phyloP scores from a whole-genome alignment of 2,797 vertebrate genomes.

The Aselliscus stoliczkanus region DNA sequence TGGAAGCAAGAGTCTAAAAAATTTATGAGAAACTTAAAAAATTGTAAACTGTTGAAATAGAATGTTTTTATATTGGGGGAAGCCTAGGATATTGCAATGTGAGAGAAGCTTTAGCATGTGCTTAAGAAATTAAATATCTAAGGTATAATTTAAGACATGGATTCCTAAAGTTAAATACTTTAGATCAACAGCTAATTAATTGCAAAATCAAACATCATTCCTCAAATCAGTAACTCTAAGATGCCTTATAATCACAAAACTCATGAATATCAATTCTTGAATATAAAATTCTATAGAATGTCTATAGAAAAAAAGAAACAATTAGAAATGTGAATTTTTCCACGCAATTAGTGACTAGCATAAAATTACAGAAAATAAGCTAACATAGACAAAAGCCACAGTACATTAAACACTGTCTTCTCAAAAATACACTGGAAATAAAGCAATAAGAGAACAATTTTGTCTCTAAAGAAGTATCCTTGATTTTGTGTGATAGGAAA shows the following conservation, averaged over 20 bases:
- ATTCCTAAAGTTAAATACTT: constrained; percentile 33
- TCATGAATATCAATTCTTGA: neutral
- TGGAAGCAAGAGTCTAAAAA: neutral
- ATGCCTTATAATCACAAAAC: constrained; percentile 13
- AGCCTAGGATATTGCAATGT: neutral
- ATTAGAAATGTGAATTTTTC: constrained; percentile 31
- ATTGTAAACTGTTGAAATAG: neutral
- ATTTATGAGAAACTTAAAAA: neutral
- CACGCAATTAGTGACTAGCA: neutral
- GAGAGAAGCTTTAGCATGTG: neutral
- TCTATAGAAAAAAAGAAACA: neutral
- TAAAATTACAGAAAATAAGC: constrained; percentile 9
- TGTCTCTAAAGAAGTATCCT: neutral
- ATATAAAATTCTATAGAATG: neutral
- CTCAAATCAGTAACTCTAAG: constrained; percentile 26
- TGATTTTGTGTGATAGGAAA: neutral
- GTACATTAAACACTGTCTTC: neutral
- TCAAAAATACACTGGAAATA: constrained; percentile 2
- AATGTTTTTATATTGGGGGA: neutral
- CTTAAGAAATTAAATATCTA: constrained; percentile 26
- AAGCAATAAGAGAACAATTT: neutral
- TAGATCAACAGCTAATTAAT: constrained; percentile 21
- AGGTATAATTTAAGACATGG: neutral
- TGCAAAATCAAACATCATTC: neutral
- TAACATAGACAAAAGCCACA: neutral